Base-by-base conservation (phyloP, 2,888 invertebrate genomes). In the Cantharis nigra region DNA sequence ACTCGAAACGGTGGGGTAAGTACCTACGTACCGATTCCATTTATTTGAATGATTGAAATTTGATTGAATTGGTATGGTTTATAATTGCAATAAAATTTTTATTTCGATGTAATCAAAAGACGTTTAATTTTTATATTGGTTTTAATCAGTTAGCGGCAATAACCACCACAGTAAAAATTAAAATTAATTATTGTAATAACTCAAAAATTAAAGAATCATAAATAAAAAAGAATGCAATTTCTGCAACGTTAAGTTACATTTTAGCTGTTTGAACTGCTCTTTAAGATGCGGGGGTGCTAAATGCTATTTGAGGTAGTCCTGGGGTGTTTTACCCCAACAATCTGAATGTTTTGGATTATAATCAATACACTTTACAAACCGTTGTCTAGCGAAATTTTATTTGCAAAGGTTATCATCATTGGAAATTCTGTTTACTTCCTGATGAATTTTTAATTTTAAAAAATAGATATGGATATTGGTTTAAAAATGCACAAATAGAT, bases 261-360 rank as follows among this genome's bases (percentile, higher is more conserved):
- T 71, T 14, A 5, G 71, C 63, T 71, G 71, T 26, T 71, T 71
- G 26, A 63, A 65, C 16, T n/a, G 65, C 13, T 26, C 64, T 64
- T 65, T 5, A 14, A 23, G n/a, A 64, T 26, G 65, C 26, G 72
- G 64, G 72, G 64, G 72, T 64, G 72, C 72, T 62, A 26, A 16
- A n/a, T 28, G 30, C 30, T 67, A 67, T 67, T 73, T 73, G 72
- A 73, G 72, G 72, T 73, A 73, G 72, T 65, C 23, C 72, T 33
- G 69, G 65, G 69, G 62, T 73, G 72, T 72, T 67, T 67, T 65
- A 72, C 72, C 72, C 72, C 23, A 69, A 69, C 67, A 23, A 49
- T 73, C 72, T 23, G 49, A 73, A 62, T 73, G 67, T 73, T 33
- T 65, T 33, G 23, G 16, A 18, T 63, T 49, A 26, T 23, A 73